These are phyloP conservation scores for Koerneria pararmatus DNA, from an alignment of 2,888 invertebrate species.

Conservation along the genomic window DNA sequence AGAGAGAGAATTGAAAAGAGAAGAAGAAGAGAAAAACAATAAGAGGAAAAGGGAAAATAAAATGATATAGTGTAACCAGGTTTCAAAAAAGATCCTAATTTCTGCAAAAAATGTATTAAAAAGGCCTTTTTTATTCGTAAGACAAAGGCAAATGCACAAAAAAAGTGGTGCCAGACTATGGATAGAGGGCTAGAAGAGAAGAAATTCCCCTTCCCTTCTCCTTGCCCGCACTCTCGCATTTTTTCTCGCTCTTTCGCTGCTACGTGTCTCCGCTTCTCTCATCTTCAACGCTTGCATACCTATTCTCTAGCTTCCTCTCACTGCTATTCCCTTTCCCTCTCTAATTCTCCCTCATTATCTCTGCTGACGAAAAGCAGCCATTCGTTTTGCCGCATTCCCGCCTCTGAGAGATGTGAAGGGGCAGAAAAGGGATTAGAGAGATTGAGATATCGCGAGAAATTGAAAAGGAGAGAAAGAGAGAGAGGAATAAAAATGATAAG, in stretches of 20 bases:
- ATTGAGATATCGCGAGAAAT: too few species aligned
- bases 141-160: conserved; percentile 6
- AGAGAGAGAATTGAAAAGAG: conserved; percentile 6
- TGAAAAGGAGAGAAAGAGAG: too few species aligned
- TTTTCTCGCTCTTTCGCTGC: conserved; percentile 13
- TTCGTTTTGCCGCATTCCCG: too few species aligned
- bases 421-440: too few species aligned
- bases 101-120: too few species aligned
- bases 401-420: too few species aligned
- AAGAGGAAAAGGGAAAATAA: neutral
- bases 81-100: too few species aligned
- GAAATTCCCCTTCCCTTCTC: conserved; percentile 1
- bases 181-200: neutral
- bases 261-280: too few species aligned
- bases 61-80: neutral
- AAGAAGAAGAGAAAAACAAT: neutral
- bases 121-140: too few species aligned
- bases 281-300: conserved; percentile 2
- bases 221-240: neutral
- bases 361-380: too few species aligned
- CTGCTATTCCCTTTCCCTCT: neutral
- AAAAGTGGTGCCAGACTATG: neutral
- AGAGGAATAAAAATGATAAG: too few species aligned
- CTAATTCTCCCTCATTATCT: neutral
- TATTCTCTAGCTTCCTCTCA: neutral